Evolutionary conservation across 2,113 vertebrate genomes (phyloP), one percentile per base, ranked within the genome.

Genomic region (Halcyon senegalensis): DNA sequence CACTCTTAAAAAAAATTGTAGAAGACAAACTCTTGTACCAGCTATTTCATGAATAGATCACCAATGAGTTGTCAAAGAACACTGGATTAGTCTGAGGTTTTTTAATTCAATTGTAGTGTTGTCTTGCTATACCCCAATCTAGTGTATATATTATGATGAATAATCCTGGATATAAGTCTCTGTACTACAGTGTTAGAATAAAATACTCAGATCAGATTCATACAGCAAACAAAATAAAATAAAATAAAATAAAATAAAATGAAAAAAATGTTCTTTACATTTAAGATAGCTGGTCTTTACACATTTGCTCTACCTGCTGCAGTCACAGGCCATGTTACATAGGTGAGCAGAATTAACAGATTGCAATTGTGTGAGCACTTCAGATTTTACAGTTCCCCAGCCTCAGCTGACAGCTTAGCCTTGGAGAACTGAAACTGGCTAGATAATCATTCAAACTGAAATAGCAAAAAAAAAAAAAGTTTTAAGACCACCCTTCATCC

Each of bases 21-120:
- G 76, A 93, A 95, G 60, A 93, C 48, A 96, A 97, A 97, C 51
- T 87, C 43, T 94, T 97, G n/a, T 76, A 77, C 46, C 93, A 84
- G 33, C 43, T 94, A 24, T 77, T 72, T 75, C 67, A 75, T 89
- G 23, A 95, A 89, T 73, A 97, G 62, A 82, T 95, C 63, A 93
- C 76, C 18, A 62, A 84, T 81, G 59, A 80, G 31, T 90, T 91
- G 62, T 20, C 58, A 97, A 70, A 90, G 33, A 90, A 37, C 69
- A 87, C 30, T 80, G 41, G 73, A 95, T 73, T 46, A 68, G 8
- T 59, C 41, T 82, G 11, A 16, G 1, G 0, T 27, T 24, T 41
- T 93, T 82, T 16, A 60, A 80, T 59, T 96, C 81, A 95, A 3
- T 80, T 58, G 50, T 75, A 60, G 8, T 62, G 16, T 63, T 74